Percentiles rank a stretch among this genome's conserved stretches.
Evolutionary conservation across 92 coral and sea anemone genomes (phyloP).

Genomic region (Scolanthus callimorphus): DNA sequence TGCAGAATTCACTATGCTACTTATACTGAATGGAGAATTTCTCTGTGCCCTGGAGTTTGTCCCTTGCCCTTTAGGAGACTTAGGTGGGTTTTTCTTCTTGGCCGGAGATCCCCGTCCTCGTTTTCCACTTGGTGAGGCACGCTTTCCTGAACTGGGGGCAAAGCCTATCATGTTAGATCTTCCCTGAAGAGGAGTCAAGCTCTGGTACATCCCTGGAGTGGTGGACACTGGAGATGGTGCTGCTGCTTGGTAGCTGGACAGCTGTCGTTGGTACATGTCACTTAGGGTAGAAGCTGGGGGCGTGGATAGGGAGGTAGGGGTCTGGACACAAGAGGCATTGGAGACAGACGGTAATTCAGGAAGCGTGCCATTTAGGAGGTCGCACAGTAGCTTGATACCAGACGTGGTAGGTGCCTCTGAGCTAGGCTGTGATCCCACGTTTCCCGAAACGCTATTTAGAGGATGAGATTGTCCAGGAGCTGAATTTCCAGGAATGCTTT

Average conservation of each 20-base stretch:
- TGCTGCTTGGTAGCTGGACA: background rate
- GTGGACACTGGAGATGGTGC: background rate
- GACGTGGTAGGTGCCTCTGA: slow-evolving; percentile 25
- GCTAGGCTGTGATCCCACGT: background rate
- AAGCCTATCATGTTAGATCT: background rate
- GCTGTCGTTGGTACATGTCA: background rate
- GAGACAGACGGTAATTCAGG: slow-evolving; percentile 36
- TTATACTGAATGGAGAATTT: slow-evolving; percentile 78
- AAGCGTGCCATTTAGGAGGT: slow-evolving; percentile 73
- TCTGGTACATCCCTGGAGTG: background rate
- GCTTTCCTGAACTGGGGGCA: background rate
- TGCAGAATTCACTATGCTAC: slow-evolving; percentile 58
- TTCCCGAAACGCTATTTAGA: background rate
- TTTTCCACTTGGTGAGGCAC: slow-evolving; percentile 15
- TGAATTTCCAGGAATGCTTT: background rate
- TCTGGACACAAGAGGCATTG: slow-evolving; percentile 3
- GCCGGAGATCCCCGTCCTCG: slow-evolving; percentile 5
- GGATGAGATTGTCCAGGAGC: background rate
- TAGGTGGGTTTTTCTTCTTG: slow-evolving; percentile 4
- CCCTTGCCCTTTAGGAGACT: background rate
- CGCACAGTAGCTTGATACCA: slow-evolving; percentile 74
- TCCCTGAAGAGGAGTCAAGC: background rate
- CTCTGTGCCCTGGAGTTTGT: slow-evolving; percentile 9
- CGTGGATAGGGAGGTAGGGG: background rate
- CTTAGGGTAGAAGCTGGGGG: slow-evolving; percentile 1